phyloP scores from a whole-genome alignment of 2,797 vertebrate genomes.

The Ispidina lecontei region DNA sequence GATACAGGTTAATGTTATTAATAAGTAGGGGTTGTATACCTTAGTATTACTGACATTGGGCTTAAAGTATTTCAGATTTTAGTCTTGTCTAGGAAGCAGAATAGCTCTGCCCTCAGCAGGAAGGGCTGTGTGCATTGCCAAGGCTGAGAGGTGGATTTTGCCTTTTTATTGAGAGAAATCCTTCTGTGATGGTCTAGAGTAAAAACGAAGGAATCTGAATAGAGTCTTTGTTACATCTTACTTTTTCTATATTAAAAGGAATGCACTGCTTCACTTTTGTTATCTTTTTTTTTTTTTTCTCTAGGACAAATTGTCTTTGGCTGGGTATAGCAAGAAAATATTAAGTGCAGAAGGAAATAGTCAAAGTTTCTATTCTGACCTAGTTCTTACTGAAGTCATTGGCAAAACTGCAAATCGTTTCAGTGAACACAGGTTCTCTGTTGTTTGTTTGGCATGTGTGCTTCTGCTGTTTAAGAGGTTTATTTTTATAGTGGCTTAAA shows the following conservation, averaged over 20 bases:
- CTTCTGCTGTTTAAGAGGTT: slow-evolving; percentile 1
- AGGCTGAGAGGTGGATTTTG: neutral
- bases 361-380: slow-evolving; percentile 13
- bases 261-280: neutral
- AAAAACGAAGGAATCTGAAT: neutral
- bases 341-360: slow-evolving; percentile 8
- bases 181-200: neutral
- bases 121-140: neutral
- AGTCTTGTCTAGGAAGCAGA: neutral
- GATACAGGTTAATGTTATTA: neutral
- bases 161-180: neutral
- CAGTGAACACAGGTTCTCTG: neutral
- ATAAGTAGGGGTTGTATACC: neutral
- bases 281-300: neutral
- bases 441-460: neutral
- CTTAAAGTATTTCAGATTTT: neutral
- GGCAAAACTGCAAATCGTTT: slow-evolving; percentile 3
- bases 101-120: neutral
- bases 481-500: slow-evolving; percentile 47
- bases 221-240: neutral
- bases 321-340: slow-evolving; percentile 65
- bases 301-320: slow-evolving; percentile 72
- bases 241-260: neutral
- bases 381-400: neutral
- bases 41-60: neutral